These are phyloP conservation scores for Argentina silus DNA, from an alignment of 2,797 vertebrate genomes.

Conservation along the genomic window DNA sequence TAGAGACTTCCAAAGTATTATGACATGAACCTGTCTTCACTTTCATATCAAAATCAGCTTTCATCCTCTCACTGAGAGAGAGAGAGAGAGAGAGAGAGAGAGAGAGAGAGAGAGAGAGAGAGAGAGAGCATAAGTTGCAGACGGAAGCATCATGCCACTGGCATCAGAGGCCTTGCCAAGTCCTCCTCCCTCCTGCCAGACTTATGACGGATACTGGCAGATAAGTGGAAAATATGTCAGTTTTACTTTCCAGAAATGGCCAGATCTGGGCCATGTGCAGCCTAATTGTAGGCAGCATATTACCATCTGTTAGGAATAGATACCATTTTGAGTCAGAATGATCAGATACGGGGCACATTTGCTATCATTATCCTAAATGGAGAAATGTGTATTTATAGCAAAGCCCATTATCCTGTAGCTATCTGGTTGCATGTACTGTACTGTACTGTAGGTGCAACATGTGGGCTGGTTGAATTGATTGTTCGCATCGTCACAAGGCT, in stretches of 20 bases:
- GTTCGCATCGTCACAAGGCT: conserved; percentile 17
- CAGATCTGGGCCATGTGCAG: conserved; percentile 80
- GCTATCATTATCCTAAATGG: conserved; percentile 64
- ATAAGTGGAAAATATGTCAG: conserved; percentile 80
- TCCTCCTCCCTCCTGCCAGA: conserved; percentile 72
- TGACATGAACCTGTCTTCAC: no score
- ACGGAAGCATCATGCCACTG: conserved; percentile 62
- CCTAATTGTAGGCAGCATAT: conserved; percentile 80
- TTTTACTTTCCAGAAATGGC: conserved; percentile 80
- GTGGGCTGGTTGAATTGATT: conserved; percentile 10
- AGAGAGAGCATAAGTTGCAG: conserved; percentile 57
- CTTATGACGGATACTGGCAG: conserved; percentile 81
- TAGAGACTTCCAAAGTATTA: background rate
- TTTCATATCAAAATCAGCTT: conserved; percentile 31
- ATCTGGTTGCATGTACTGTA: conserved; percentile 15
- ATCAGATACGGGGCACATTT: conserved; percentile 72
- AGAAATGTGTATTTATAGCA: conserved; percentile 58
- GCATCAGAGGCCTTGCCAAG: conserved; percentile 65
- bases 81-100: background rate
- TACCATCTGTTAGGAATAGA: conserved; percentile 81
- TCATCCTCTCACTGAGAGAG: background rate
- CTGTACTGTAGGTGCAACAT: conserved; percentile 16
- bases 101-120: conserved; percentile 37
- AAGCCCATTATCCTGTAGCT: conserved; percentile 26
- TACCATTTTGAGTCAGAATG: conserved; percentile 74